Evolutionary conservation across 2,113 vertebrate species (phyloP), one percentile per base, ranked within the genome.

Genomic region (Protobothrops flavoviridis): DNA sequence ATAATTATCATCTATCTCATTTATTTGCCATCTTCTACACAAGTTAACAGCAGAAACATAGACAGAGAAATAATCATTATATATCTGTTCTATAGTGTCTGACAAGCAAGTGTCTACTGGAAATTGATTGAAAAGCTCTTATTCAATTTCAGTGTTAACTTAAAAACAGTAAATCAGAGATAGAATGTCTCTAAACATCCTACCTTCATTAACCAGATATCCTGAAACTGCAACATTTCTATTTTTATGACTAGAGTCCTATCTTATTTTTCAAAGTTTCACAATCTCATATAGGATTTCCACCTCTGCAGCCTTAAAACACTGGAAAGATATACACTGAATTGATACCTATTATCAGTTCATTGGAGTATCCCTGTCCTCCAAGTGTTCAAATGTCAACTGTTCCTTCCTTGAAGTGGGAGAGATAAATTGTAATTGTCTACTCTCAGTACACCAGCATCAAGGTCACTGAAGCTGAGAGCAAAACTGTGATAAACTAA

Each of bases 381-480:
- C 93, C 50, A 87, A 85, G 20, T 93, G 90, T 9, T 45, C 91
- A 93, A 69, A 91, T 93, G 3, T 0, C 92, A 93, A 90, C 85
- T 87, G 69, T 48, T 93, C 90, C 88, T 90, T 90, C 86, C 81
- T 93, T 90, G 92, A 93, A 93, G 74, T 57, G 39, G 81, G 89
- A 90, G 45, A 90, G 92, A 93, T 93, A 90, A 90, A 93, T 93
- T 93, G 89, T 87, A 93, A 93, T 93, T 93, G 90, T 90, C 89
- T 90, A 85, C 56, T 93, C 56, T 61, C 88, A 43, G 74, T 87
- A 90, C 74, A 93, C 29, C 21, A 13, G 45, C 55, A 33, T 90
- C 92, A 93, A 93, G 92, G 74, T 90, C 89, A 93, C 26, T 45
- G 85, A 64, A 93, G 56, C 92, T 90, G 74, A 89, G 74, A 93